Base-by-base conservation (phyloP, 1,140 invertebrate genomes). In the Diorhabda sublineata region DNA sequence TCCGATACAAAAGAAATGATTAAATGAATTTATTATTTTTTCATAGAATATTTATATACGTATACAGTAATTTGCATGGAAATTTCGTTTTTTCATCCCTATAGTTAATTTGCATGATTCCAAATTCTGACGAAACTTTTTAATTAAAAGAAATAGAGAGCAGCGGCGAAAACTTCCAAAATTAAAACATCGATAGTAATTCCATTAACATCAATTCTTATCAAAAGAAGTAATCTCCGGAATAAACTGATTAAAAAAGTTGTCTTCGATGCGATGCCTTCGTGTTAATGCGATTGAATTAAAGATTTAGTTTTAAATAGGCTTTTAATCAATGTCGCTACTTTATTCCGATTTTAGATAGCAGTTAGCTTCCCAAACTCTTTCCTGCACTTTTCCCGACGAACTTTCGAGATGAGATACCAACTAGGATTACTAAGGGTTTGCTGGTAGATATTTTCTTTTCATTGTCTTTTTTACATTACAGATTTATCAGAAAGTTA, bases 191-290 rank as follows among this genome's bases (percentile, higher is more conserved):
- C 74, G 77, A 80, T 79, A 78, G 77, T 78, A 78, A 80, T 79
- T 80, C 78, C 78, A 80, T 79, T 78, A 78, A 78, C 77, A 79
- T 75, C 75, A 74, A 71, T 79, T 74, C 74, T 76, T 79, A 80
- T 80, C 79, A 68, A 69, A 71, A 74, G 72, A 74, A 76, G 71
- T 79, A 75, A 80, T 79, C 78, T 76, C 72, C 73, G 74, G 77
- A 78, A 80, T 80, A 76, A 76, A 74, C 75, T 78, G 78, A 79
- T 79, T 80, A 79, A 80, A 80, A 79, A 80, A 79, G 78, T 80
- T 79, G 78, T 79, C 73, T 75, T 73, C 73, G 58, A 72, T 73
- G 70, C 75, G 68, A 71, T 68, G 62, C 70, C 58, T 62, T 63
- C 71, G 73, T 60, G 69, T 77, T 78, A 76, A 78, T 77, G 75